These are phyloP conservation scores for Dermochelys coriacea DNA, from an alignment of 2,797 vertebrate genomes.

Conservation along the genomic window DNA sequence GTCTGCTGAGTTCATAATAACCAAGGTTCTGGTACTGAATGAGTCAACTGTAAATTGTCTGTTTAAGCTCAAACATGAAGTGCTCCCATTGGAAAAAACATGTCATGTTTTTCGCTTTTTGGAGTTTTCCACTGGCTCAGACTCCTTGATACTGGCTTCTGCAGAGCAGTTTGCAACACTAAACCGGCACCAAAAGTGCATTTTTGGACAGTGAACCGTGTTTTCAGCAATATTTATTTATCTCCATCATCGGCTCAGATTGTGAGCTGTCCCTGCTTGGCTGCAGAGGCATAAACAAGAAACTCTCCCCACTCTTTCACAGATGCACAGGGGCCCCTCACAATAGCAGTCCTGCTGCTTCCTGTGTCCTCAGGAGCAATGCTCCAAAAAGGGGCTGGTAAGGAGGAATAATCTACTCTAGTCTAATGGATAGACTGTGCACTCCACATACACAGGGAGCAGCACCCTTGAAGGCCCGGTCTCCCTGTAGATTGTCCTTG, in stretches of 20 bases:
- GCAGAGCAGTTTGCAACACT: neutral
- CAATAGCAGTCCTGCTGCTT: neutral
- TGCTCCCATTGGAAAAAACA: neutral
- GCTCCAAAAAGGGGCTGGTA: neutral
- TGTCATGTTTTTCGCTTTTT: neutral
- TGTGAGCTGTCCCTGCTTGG: neutral
- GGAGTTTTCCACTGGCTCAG: neutral
- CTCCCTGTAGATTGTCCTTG: neutral
- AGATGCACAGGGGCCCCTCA: too few species aligned
- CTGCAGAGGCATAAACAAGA: neutral
- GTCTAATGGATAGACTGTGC: neutral
- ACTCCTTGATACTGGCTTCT: neutral
- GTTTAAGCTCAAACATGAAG: neutral
- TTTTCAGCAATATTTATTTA: neutral
- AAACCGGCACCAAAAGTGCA: neutral
- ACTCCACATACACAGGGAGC: rapidly evolving
- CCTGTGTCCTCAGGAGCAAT: neutral
- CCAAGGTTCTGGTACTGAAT: neutral
- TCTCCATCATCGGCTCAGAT: neutral
- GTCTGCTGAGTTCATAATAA: neutral
- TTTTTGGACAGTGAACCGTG: neutral
- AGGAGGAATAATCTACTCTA: neutral
- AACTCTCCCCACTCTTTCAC: neutral
- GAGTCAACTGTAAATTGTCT: neutral
- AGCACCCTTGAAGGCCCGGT: rapidly evolving